Conservation (phyloP, 2,797 vertebrate genomes). For the Ctenopoma kingsleyae region DNA sequence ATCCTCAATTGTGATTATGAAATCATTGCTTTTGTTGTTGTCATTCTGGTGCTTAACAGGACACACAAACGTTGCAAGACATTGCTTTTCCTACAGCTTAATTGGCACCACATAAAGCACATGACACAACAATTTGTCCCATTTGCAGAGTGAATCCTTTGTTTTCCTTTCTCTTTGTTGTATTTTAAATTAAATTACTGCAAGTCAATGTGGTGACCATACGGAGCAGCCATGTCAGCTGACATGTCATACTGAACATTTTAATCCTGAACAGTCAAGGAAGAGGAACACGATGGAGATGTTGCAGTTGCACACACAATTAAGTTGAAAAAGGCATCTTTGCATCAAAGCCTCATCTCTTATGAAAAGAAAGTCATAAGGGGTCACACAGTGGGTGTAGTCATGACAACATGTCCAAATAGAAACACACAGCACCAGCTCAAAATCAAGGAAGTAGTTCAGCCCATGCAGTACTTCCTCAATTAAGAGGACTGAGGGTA, state of each 20-base stretch:
- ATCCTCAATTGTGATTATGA: constrained; percentile 16
- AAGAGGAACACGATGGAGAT: constrained; percentile 12
- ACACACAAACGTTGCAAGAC: constrained; percentile 3
- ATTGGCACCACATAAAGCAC: constrained; percentile 47
- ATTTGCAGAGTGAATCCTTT: constrained; percentile 16
- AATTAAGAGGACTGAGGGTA: constrained; percentile 30
- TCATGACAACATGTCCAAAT: constrained; percentile 68
- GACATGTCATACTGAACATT: constrained; percentile 31
- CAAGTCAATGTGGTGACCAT: constrained; percentile 61
- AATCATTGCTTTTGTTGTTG: constrained; percentile 10
- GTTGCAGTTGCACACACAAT: constrained; percentile 1
- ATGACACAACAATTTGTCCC: constrained; percentile 21
- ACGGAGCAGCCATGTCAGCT: constrained; percentile 15
- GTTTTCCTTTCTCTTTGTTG: constrained; percentile 25
- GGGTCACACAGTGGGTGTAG: constrained; percentile 11
- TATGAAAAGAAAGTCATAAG: constrained; percentile 27
- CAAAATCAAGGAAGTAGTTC: constrained; percentile 72
- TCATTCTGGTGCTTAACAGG: constrained; percentile 28
- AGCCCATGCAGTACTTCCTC: constrained; percentile 69
- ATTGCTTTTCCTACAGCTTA: constrained; percentile 21
- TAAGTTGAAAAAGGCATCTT: neutral
- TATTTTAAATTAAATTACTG: constrained; percentile 11
- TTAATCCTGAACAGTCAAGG: constrained; percentile 33
- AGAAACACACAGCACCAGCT: constrained; percentile 26
- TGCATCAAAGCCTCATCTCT: constrained; percentile 11